Conservation (phyloP, 1,140 invertebrate genomes). For the Lutraria rhynchaena region DNA sequence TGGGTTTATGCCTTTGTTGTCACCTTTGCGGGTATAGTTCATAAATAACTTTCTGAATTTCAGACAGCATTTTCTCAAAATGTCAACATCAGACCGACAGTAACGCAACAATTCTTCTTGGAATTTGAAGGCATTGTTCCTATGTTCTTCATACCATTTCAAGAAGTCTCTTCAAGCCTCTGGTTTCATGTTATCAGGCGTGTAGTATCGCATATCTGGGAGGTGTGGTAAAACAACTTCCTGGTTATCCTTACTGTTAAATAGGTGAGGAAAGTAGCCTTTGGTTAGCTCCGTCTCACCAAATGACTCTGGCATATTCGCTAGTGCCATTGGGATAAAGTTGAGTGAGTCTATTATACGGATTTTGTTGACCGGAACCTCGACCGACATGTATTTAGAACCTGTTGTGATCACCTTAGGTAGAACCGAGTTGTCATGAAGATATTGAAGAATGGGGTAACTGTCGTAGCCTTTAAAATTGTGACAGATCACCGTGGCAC, state of each 20-base stretch:
- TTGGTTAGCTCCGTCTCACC: constrained; percentile 13
- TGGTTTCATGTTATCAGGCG: too few species aligned
- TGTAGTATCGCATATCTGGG: constrained; percentile 15
- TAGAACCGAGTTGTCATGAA: constrained; percentile 7
- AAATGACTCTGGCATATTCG: constrained; percentile 39
- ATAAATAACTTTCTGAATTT: constrained; percentile 5
- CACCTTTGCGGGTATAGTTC: not conserved
- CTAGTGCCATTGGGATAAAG: too few species aligned
- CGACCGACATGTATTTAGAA: constrained; percentile 1
- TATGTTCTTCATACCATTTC: constrained; percentile 20
- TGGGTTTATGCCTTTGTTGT: constrained; percentile 1
- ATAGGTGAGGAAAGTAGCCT: constrained; percentile 43
- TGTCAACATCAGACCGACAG: constrained; percentile 42
- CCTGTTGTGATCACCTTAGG: not conserved
- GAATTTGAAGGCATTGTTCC: constrained; percentile 23
- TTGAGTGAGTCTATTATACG: too few species aligned
- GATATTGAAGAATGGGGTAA: constrained; percentile 3
- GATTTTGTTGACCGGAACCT: constrained; percentile 6
- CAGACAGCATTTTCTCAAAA: too few species aligned
- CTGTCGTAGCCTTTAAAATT: constrained; percentile 6
- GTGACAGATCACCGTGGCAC: not conserved
- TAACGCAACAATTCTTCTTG: constrained; percentile 4
- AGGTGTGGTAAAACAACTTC: not conserved
- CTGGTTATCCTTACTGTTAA: not conserved
- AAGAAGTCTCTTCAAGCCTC: constrained; percentile 3